Conservation (phyloP, 2,888 invertebrate genomes). For the Monochamus alternatus region DNA sequence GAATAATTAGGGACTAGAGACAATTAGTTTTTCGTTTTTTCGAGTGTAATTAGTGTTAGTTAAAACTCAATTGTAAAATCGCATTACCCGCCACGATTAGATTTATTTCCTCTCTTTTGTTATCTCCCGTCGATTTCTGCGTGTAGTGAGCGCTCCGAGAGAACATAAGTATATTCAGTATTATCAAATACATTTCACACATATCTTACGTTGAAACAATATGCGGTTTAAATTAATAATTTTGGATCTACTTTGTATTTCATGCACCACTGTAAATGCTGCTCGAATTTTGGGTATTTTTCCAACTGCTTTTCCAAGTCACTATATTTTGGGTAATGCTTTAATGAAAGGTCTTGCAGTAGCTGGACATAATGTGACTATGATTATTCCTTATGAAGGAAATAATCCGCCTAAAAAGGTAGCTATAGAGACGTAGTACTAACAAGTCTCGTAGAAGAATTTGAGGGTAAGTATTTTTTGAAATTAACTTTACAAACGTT, state of each 20-base stretch:
- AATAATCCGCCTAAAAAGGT: constrained; percentile 52
- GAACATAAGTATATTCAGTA: no score
- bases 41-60: not conserved
- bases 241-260: no score
- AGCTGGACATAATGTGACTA: constrained; percentile 57
- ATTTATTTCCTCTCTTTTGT: not conserved
- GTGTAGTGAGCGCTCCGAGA: no score
- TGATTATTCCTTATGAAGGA: constrained; percentile 50
- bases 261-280: no score
- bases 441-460: constrained; percentile 36
- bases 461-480: not conserved
- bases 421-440: constrained; percentile 48
- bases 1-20: constrained; percentile 5
- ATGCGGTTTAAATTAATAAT: no score
- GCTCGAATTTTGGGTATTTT: constrained; percentile 55
- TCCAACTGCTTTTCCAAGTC: constrained; percentile 49
- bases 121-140: not conserved
- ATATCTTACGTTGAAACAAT: no score
- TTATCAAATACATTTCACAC: no score
- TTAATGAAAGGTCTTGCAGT: constrained; percentile 53
- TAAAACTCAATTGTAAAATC: constrained; percentile 9
- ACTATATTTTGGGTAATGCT: constrained; percentile 51
- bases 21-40: not conserved
- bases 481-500: no score
- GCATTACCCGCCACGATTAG: not conserved